Percentiles rank a stretch among this genome's conserved stretches.
Conservation (phyloP, 2,113 vertebrate genomes). For the Ovibos moschatus region DNA sequence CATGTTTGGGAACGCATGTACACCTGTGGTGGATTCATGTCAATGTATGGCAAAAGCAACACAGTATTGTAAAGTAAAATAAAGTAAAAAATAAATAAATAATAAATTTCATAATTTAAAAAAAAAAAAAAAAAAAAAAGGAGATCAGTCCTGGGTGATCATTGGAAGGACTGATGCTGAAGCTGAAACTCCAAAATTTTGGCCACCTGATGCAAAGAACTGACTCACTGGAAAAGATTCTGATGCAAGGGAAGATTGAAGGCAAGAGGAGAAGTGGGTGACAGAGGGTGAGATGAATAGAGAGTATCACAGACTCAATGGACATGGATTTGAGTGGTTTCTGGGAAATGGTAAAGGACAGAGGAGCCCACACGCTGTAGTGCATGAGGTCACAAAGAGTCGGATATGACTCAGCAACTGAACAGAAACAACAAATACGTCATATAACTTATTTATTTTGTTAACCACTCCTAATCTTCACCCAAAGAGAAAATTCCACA, state of each 20-base stretch:
- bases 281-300: background rate
- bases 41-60: no score
- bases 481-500: background rate
- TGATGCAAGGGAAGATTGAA: background rate
- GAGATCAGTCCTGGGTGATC: background rate
- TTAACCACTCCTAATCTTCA: background rate
- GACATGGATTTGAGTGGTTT: background rate
- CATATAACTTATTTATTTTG: background rate
- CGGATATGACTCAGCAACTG: fast-evolving
- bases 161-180: background rate
- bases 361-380: background rate
- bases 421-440: background rate
- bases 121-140: background rate
- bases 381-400: background rate
- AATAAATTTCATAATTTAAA: no score
- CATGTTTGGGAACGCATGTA: no score
- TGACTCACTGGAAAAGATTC: background rate
- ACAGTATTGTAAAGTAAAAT: no score
- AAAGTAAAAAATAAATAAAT: no score
- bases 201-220: background rate
- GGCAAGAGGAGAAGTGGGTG: background rate
- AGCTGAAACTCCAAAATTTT: background rate
- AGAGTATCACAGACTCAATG: background rate
- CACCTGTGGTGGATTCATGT: no score
- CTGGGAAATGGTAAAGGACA: background rate